phyloP scores from a whole-genome alignment of 2,888 invertebrate genomes.

The Agapostemon virescens region DNA sequence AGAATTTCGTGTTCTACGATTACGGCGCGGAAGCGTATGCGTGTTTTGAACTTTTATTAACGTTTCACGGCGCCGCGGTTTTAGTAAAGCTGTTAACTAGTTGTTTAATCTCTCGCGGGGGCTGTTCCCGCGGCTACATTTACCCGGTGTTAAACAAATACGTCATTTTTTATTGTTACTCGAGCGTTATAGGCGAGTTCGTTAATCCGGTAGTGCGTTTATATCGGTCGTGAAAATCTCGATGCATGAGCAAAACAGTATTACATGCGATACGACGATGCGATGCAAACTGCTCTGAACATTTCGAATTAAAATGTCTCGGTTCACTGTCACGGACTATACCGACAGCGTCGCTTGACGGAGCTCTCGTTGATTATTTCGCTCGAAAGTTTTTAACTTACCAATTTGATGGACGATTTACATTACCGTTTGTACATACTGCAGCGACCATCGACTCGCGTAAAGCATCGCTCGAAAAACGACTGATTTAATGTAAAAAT shows the following conservation, averaged over 20 bases:
- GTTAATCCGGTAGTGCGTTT: neutral
- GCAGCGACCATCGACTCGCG: too few species aligned
- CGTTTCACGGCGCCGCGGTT: neutral
- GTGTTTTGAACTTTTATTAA: neutral
- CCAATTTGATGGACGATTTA: too few species aligned
- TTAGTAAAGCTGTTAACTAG: neutral
- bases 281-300: neutral
- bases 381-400: too few species aligned
- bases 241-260: neutral
- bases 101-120: neutral
- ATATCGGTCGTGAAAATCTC: neutral
- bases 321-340: too few species aligned
- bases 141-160: neutral
- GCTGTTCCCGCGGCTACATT: neutral
- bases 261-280: neutral
- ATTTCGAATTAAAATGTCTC: neutral
- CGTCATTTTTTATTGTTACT: neutral
- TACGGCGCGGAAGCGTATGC: neutral
- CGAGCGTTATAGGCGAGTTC: neutral
- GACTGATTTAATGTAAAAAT: too few species aligned
- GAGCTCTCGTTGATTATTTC: too few species aligned
- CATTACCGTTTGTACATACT: too few species aligned
- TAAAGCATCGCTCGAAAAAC: too few species aligned
- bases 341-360: too few species aligned
- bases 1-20: neutral